Evolutionary conservation across 2,113 vertebrate species (phyloP).

Genomic region (Nettapus auritus): DNA sequence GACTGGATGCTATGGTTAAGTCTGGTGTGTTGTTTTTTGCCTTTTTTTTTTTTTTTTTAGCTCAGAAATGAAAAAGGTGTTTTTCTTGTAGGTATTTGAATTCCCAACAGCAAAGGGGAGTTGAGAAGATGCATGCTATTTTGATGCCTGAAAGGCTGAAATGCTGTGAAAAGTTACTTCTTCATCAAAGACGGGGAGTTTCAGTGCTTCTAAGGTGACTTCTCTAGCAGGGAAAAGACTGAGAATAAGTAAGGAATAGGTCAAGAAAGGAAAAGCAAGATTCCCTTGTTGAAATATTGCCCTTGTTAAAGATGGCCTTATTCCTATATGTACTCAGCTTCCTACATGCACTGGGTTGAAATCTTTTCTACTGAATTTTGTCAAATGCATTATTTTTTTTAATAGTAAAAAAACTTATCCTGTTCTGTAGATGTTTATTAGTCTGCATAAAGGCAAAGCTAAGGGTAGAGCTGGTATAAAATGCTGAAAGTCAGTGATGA

Average conservation of each 20-base stretch:
- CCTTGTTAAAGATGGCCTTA: neutral
- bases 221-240: neutral
- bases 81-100: neutral
- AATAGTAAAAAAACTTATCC: neutral
- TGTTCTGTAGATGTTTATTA: neutral
- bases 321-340: neutral
- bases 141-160: neutral
- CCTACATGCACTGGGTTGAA: neutral
- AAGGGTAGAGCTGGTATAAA: neutral
- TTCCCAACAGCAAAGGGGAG: neutral
- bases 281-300: neutral
- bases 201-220: neutral
- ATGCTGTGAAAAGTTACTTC: neutral
- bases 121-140: neutral
- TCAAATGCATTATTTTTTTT: neutral
- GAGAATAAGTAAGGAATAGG: neutral
- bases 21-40: neutral
- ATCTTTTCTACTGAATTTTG: neutral
- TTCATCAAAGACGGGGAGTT: neutral
- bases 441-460: neutral
- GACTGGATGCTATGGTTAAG: neutral
- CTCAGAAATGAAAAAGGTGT: neutral
- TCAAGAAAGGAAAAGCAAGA: neutral
- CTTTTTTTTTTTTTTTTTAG: neutral
- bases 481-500: slow-evolving; percentile 26